Evolutionary conservation across 2,113 vertebrate genomes (phyloP), one percentile per base, ranked within the genome.

Genomic region (Cephalopterus ornatus): DNA sequence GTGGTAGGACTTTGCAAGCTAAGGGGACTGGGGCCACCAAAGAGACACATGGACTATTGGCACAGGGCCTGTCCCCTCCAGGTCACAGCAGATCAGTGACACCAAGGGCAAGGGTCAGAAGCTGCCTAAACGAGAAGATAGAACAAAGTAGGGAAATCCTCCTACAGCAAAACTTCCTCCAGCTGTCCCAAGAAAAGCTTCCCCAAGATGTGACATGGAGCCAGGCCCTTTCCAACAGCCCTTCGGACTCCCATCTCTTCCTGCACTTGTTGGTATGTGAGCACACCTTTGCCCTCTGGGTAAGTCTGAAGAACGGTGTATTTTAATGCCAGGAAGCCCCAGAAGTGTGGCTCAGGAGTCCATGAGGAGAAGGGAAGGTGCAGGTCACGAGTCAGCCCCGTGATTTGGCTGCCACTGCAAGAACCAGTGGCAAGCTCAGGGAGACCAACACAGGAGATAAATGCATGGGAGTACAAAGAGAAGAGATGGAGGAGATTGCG

Each of bases 221-320:
- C 55, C 75, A 32, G 58, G 9, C 28, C 52, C 39, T 11, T 42
- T 47, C 74, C 2, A 3, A 53, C 13, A 39, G 39, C 55, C 63
- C 61, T 42, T 13, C 1, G 3, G 42, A 37, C n/a, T 56, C 83
- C 42, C 62, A 27, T 7, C 35, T 49, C 58, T 16, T 61, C 19
- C 50, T 12, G 26, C 11, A 0, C 39, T 23, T 50, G 35, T 1
- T 28, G 37, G 47, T 32, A 32, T 42, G 47, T 0, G 12, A 75
- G 41, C 30, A 14, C 33, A 12, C 19, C 52, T 26, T 39, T 90
- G 56, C 41, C 44, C 61, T 49, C 20, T 3, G 46, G 24, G 7
- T 2, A 4, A 26, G 14, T 1, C 85, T 71, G 42, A 10, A n/a
- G 62, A 39, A 61, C 0, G 6, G 32, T 18, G 4, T 11, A 15